These are phyloP conservation scores for Ceriagrion tenellum DNA, from an alignment of 2,888 invertebrate genomes.

Conservation along the genomic window DNA sequence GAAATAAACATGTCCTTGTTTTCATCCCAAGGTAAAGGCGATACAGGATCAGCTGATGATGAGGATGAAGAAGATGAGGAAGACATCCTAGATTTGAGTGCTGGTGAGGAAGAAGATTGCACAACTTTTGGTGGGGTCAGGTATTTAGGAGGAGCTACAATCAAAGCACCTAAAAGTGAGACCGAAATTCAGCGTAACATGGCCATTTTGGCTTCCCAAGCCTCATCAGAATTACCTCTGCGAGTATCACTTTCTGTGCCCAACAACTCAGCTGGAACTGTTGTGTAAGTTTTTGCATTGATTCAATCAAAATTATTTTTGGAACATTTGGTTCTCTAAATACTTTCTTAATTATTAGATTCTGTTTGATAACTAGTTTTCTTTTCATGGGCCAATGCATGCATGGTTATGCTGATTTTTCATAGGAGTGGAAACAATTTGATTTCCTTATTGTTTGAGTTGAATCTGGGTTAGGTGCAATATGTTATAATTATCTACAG, in stretches of 20 bases:
- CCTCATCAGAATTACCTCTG: slow-evolving; percentile 87
- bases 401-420: no score
- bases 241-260: slow-evolving; percentile 96
- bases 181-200: slow-evolving; percentile 95
- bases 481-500: no score
- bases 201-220: slow-evolving; percentile 91
- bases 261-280: slow-evolving; percentile 93
- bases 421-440: no score
- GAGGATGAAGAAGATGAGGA: slow-evolving; percentile 42
- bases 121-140: slow-evolving; percentile 95
- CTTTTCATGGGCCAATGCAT: no score
- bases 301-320: not conserved
- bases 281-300: slow-evolving; percentile 86
- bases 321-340: no score
- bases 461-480: no score
- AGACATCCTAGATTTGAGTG: slow-evolving; percentile 30
- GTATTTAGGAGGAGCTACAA: slow-evolving; percentile 94
- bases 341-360: no score
- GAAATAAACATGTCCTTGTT: no score
- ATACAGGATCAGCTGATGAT: not conserved
- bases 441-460: no score
- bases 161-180: slow-evolving; percentile 95
- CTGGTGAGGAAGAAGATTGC: slow-evolving; percentile 82
- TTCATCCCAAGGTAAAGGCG: not conserved
- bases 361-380: no score